Conservation (phyloP, 2,797 vertebrate species). For the Strix occidentalis region DNA sequence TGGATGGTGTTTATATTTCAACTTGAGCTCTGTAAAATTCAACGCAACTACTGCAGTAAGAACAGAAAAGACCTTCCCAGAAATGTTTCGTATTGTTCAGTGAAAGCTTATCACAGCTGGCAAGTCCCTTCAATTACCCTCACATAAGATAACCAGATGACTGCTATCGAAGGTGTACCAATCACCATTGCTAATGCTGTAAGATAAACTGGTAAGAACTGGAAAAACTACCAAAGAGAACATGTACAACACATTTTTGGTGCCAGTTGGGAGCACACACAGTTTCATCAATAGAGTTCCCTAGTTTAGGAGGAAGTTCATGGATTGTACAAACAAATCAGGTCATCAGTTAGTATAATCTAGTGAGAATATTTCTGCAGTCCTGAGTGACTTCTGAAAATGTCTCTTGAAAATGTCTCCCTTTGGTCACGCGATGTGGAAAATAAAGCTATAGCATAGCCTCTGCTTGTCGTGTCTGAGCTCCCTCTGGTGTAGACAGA, state of each 20-base stretch:
- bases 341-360: not conserved
- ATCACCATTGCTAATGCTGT: not conserved
- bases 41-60: not conserved
- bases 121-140: not conserved
- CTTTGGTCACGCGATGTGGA: not conserved
- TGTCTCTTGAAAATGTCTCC: not conserved
- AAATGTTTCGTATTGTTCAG: not conserved
- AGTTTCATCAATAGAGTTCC: not conserved
- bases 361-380: not conserved
- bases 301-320: not conserved
- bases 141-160: not conserved
- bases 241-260: rapidly evolving
- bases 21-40: not conserved
- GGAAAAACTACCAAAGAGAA: not conserved
- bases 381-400: not conserved
- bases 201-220: not conserved
- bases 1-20: not conserved
- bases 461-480: not conserved
- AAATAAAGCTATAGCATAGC: not conserved
- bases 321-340: not conserved
- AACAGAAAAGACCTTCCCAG: not conserved
- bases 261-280: rapidly evolving
- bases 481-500: constrained; percentile 12
- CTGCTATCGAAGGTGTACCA: not conserved
- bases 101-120: not conserved